Evolutionary conservation across 2,797 vertebrate genomes (phyloP).

Genomic region (Micropoecilia bifurca): DNA sequence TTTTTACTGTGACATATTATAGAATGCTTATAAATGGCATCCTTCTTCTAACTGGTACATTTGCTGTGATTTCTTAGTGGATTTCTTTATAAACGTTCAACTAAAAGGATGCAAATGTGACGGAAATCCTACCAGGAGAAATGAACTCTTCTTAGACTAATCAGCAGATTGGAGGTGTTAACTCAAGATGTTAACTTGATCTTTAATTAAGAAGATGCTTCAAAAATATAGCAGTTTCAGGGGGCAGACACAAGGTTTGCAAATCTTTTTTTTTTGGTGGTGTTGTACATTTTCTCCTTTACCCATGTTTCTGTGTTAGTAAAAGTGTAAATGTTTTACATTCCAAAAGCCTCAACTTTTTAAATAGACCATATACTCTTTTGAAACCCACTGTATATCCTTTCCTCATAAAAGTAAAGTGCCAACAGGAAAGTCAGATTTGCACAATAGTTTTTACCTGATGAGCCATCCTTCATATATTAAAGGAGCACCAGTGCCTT

Average conservation of each 20-base stretch:
- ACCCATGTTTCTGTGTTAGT: not conserved
- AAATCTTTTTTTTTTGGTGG: not conserved
- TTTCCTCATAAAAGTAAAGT: not conserved
- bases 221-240: not conserved
- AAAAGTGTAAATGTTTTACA: not conserved
- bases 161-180: not conserved
- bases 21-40: not conserved
- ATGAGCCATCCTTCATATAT: slow-evolving; percentile 32
- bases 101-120: not conserved
- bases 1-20: not conserved
- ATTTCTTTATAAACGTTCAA: not conserved
- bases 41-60: not conserved
- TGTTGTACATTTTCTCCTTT: not conserved
- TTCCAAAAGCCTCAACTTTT: not conserved
- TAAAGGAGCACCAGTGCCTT: slow-evolving; percentile 74
- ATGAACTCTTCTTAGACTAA: not conserved
- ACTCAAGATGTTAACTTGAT: not conserved
- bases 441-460: slow-evolving; percentile 42
- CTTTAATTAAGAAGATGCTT: slow-evolving; percentile 1
- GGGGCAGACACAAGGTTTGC: not conserved
- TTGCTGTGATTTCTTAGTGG: not conserved
- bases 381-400: not conserved
- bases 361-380: not conserved
- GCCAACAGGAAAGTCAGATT: slow-evolving; percentile 11
- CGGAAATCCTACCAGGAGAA: not conserved